Conservation (phyloP, 2,888 invertebrate species). For the Sphaeridia pumilis region DNA sequence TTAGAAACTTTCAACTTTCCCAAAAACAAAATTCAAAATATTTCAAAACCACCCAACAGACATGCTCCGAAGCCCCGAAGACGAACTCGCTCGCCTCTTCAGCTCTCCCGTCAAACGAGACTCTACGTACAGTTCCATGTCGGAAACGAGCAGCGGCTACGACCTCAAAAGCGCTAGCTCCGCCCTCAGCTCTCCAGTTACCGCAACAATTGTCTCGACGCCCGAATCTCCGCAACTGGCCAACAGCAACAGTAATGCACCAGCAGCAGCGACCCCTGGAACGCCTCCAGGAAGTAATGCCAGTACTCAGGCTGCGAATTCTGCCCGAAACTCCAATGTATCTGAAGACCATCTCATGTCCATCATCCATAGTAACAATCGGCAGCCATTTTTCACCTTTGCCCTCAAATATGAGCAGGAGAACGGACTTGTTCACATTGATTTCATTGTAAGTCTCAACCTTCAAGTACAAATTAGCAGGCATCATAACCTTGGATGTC, state of each 20-base stretch:
- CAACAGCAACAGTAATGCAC: background rate
- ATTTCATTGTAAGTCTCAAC: slow-evolving; percentile 33
- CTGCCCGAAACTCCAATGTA: background rate
- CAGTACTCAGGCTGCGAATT: slow-evolving; percentile 3
- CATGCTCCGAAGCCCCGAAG: slow-evolving; percentile 32
- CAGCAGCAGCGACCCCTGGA: slow-evolving; percentile 13
- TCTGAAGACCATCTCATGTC: slow-evolving; percentile 12
- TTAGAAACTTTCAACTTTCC: background rate
- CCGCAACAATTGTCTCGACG: slow-evolving; percentile 20
- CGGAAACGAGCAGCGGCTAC: slow-evolving; percentile 30
- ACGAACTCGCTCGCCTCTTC: slow-evolving; percentile 33
- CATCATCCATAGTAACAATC: slow-evolving; percentile 24
- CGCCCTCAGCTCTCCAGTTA: slow-evolving; percentile 21
- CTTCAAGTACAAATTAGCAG: too few species aligned
- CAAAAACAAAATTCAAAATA: background rate
- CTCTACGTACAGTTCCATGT: slow-evolving; percentile 35
- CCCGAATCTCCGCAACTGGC: slow-evolving; percentile 28
- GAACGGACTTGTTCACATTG: slow-evolving; percentile 32
- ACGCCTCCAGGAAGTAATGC: slow-evolving; percentile 5
- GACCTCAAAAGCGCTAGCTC: slow-evolving; percentile 22
- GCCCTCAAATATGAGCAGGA: slow-evolving; percentile 34
- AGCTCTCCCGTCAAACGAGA: slow-evolving; percentile 29
- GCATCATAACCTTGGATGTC: slow-evolving; percentile 1
- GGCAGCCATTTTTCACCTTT: slow-evolving; percentile 35
- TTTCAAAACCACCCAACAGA: slow-evolving; percentile 12